These are phyloP conservation scores for Lithophane leautieri DNA, from an alignment of 2,888 invertebrate genomes.

Conservation along the genomic window DNA sequence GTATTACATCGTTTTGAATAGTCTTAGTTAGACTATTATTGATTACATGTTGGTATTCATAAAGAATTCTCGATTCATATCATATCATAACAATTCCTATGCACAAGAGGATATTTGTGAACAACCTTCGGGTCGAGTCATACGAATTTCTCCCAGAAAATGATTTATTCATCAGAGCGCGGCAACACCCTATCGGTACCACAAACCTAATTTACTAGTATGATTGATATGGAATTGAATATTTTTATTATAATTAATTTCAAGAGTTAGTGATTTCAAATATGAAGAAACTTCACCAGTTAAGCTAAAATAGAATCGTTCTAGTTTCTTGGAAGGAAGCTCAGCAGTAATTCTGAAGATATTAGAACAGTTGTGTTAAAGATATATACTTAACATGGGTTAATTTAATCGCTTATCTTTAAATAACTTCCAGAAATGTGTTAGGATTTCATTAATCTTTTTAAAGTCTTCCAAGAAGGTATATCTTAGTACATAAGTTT, in stretches of 20 bases:
- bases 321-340: slow-evolving; percentile 14
- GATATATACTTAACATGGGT: not conserved
- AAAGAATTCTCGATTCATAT: slow-evolving; percentile 59
- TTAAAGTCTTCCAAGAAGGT: slow-evolving; percentile 17
- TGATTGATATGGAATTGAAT: slow-evolving; percentile 66
- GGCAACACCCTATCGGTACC: slow-evolving; percentile 63
- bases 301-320: not conserved
- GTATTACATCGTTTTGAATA: not conserved
- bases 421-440: slow-evolving; percentile 2
- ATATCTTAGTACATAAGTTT: slow-evolving; percentile 14
- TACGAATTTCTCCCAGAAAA: slow-evolving; percentile 65
- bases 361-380: not conserved
- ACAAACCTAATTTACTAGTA: slow-evolving; percentile 68
- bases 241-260: slow-evolving; percentile 66
- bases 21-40: slow-evolving; percentile 16
- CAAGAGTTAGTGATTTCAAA: slow-evolving; percentile 19
- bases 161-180: slow-evolving; percentile 73
- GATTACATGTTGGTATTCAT: slow-evolving; percentile 23
- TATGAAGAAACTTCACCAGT: slow-evolving; percentile 12
- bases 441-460: slow-evolving; percentile 1
- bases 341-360: not conserved
- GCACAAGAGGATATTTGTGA: slow-evolving; percentile 62
- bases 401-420: slow-evolving; percentile 11
- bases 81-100: slow-evolving; percentile 66
- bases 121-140: slow-evolving; percentile 64